Percentiles rank a stretch among this genome's conserved stretches.
Evolutionary conservation across 2,113 vertebrate species (phyloP).

Genomic region (Urocolius indicus): DNA sequence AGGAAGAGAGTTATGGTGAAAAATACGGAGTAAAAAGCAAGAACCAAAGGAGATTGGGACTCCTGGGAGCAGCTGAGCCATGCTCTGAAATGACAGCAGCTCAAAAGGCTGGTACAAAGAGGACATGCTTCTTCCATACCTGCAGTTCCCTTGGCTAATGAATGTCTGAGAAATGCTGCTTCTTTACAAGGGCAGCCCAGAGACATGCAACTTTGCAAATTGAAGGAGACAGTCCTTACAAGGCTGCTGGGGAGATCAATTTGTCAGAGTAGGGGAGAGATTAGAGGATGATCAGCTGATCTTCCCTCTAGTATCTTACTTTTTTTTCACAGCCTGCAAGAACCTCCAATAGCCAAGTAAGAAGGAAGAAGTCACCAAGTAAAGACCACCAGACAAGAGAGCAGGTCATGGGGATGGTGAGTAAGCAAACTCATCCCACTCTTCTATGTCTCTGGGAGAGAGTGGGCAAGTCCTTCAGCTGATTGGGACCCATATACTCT

Average conservation of each 20-base stretch:
- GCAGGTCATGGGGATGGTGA: neutral
- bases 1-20: neutral
- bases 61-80: neutral
- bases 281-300: neutral
- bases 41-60: neutral
- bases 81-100: slow-evolving; percentile 3
- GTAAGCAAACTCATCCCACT: neutral
- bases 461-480: neutral
- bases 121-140: neutral
- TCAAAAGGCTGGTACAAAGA: neutral
- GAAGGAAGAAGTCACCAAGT: neutral
- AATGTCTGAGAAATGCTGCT: neutral
- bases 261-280: neutral
- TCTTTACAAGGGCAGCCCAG: neutral
- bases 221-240: neutral
- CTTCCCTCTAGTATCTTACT: neutral
- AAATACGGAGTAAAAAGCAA: slow-evolving; percentile 7
- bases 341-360: neutral
- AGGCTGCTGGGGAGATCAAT: neutral
- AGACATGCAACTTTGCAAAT: neutral
- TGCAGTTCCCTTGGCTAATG: neutral
- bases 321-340: neutral
- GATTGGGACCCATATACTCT: neutral
- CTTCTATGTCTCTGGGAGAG: neutral
- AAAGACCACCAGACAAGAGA: neutral